A percentile compares a stretch with the other conserved stretches of the same genome.
Conservation (phyloP, 2,113 vertebrate species). For the Misgurnus anguillicaudatus region DNA sequence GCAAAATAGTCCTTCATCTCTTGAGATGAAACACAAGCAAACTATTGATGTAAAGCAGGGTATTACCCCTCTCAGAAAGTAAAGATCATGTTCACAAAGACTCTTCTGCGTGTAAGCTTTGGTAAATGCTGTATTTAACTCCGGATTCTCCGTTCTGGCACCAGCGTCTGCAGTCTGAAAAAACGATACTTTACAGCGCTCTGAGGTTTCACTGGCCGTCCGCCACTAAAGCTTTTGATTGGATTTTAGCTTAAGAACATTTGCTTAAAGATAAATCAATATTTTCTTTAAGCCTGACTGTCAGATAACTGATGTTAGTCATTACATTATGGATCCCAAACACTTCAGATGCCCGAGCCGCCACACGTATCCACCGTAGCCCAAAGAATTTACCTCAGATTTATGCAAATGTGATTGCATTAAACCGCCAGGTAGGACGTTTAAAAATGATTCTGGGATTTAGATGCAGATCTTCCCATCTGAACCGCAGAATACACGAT, state of each 20-base stretch:
- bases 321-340: conserved; percentile 33
- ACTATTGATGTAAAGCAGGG: too few species aligned
- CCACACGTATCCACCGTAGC: background rate
- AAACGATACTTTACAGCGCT: conserved; percentile 55
- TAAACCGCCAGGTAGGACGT: background rate
- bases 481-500: background rate
- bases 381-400: background rate
- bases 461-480: background rate
- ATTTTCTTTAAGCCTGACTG: conserved; percentile 56
- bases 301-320: conserved; percentile 29
- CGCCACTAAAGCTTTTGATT: conserved; percentile 72
- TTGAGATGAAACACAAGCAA: too few species aligned
- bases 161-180: background rate
- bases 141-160: background rate
- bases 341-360: conserved; percentile 36
- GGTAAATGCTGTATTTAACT: background rate
- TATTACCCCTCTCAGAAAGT: too few species aligned
- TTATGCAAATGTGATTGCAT: background rate
- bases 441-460: background rate
- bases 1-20: too few species aligned
- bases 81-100: too few species aligned
- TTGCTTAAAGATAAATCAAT: conserved; percentile 74
- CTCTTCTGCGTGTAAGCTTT: background rate
- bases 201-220: conserved; percentile 66
- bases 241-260: conserved; percentile 72